Percentiles rank a stretch among this genome's conserved stretches.
phyloP scores from a whole-genome alignment of 92 coral and sea anemone genomes.

The Virgularia gustaviana region DNA sequence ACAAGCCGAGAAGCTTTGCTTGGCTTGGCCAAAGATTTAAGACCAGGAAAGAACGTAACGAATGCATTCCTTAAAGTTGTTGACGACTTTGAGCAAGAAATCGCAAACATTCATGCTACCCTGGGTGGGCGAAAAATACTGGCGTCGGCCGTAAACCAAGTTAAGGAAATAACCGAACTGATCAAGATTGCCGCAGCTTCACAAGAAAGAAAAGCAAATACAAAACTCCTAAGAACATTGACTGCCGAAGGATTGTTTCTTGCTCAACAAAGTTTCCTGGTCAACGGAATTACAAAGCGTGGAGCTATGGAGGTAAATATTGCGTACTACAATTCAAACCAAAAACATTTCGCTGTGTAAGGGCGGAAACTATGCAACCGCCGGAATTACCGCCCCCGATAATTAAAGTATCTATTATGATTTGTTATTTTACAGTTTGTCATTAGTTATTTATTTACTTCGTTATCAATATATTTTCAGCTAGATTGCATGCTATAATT shows the following conservation, averaged over 20 bases:
- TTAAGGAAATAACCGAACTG: background rate
- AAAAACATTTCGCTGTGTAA: no score
- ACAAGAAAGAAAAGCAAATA: constrained; percentile 10
- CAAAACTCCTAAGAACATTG: background rate
- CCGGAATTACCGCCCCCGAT: no score
- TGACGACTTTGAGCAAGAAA: constrained; percentile 9
- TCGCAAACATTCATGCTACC: constrained; percentile 3
- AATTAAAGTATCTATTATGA: no score
- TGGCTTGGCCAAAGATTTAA: background rate
- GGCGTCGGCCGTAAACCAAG: background rate
- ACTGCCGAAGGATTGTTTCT: constrained; percentile 7
- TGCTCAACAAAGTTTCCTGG: background rate
- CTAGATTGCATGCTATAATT: no score
- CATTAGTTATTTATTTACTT: no score
- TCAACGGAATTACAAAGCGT: no score
- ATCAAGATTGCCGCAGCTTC: constrained; percentile 15
- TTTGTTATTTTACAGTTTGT: no score
- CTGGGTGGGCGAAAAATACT: background rate
- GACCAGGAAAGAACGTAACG: constrained; percentile 11
- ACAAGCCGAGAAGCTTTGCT: background rate
- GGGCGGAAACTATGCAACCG: no score
- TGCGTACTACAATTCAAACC: no score
- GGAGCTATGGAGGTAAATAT: no score
- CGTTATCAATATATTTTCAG: no score
- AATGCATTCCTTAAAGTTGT: constrained; percentile 19